These are phyloP conservation scores for Oscheius onirici DNA, from an alignment of 2,888 invertebrate genomes.

Conservation along the genomic window DNA sequence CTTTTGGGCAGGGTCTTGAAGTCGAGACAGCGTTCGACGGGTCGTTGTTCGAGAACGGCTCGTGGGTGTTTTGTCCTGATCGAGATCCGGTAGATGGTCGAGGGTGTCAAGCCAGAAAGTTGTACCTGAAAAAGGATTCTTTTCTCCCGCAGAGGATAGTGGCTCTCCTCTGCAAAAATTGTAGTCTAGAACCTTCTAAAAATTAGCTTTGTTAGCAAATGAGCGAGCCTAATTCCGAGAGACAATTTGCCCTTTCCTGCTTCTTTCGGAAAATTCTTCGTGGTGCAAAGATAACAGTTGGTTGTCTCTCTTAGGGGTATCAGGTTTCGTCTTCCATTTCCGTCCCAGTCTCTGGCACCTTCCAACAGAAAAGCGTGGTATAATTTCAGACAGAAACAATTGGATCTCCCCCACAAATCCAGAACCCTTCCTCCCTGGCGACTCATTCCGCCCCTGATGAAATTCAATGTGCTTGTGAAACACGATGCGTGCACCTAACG, in stretches of 20 bases:
- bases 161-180: neutral
- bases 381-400: neutral
- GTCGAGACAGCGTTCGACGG: slow-evolving; percentile 81
- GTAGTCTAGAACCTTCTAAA: neutral
- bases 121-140: slow-evolving; percentile 60
- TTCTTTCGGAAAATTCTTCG: neutral
- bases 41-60: slow-evolving; percentile 74
- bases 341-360: slow-evolving; percentile 4
- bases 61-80: slow-evolving; percentile 88
- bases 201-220: slow-evolving; percentile 14
- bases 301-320: slow-evolving; percentile 14
- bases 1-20: slow-evolving; percentile 82
- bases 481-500: slow-evolving; percentile 28
- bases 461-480: slow-evolving; percentile 29
- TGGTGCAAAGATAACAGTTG: slow-evolving; percentile 13
- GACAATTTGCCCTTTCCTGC: neutral
- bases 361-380: neutral
- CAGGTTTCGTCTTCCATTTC: slow-evolving; percentile 22
- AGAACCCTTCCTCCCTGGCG: neutral
- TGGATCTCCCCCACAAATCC: neutral
- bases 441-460: slow-evolving; percentile 29
- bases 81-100: slow-evolving; percentile 93
- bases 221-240: neutral
- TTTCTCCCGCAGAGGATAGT: neutral
- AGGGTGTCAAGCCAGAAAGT: slow-evolving; percentile 84